phyloP scores from a whole-genome alignment of 2,797 vertebrate species.

The Periparus ater region DNA sequence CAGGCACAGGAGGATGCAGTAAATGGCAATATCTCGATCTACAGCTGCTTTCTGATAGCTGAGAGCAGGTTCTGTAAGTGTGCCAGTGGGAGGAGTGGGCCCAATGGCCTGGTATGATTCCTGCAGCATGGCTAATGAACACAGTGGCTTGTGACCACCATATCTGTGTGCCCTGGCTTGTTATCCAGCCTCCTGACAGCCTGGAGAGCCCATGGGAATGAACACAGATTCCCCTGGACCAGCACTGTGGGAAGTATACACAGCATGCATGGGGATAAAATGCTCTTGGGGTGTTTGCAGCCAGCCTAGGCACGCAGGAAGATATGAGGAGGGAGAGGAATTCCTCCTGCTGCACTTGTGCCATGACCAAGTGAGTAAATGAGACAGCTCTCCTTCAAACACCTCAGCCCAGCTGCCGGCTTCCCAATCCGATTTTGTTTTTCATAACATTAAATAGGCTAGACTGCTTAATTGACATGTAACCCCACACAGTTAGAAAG shows the following conservation, averaged over 20 bases:
- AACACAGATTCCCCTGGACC: background rate
- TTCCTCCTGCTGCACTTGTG: background rate
- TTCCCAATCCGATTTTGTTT: background rate
- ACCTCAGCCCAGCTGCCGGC: background rate
- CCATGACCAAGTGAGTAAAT: background rate
- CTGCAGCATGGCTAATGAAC: background rate
- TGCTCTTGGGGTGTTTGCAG: background rate
- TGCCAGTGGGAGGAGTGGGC: background rate
- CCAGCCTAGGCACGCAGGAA: background rate
- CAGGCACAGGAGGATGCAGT: background rate
- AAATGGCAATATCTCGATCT: background rate
- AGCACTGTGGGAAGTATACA: background rate
- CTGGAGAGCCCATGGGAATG: background rate
- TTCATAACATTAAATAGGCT: background rate
- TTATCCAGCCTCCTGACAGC: background rate
- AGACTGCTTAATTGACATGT: background rate
- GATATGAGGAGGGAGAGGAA: background rate
- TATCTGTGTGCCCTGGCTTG: background rate
- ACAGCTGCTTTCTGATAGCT: background rate
- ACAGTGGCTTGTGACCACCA: background rate
- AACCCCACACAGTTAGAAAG: background rate
- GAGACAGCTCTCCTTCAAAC: background rate
- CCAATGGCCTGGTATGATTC: rapidly evolving
- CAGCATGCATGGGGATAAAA: background rate
- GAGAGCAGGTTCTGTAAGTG: background rate